These are phyloP conservation scores for Perodicticus potto DNA, from an alignment of 2,797 vertebrate species.

Conservation along the genomic window DNA sequence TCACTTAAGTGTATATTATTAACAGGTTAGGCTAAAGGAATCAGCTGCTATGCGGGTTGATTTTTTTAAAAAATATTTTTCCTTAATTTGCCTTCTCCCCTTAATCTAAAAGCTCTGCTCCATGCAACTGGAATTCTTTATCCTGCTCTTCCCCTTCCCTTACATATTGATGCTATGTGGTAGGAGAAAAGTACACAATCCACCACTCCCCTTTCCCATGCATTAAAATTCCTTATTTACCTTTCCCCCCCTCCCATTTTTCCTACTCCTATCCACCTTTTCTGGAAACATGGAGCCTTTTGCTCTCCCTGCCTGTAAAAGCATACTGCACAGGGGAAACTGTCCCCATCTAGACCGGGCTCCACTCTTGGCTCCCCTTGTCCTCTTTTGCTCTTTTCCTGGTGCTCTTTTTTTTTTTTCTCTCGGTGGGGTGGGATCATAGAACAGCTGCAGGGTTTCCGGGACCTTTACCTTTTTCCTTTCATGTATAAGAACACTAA, in stretches of 20 bases:
- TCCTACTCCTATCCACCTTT: constrained; percentile 36
- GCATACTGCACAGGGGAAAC: constrained; percentile 19
- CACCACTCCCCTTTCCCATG: neutral
- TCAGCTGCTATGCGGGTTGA: constrained; percentile 64
- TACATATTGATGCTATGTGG: constrained; percentile 76
- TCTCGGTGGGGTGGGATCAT: constrained; percentile 80
- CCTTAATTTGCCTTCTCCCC: constrained; percentile 51
- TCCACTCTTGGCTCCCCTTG: constrained; percentile 69
- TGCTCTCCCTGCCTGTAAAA: constrained; percentile 48
- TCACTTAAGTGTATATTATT: neutral
- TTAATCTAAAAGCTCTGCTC: constrained; percentile 67
- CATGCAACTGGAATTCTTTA: constrained; percentile 86
- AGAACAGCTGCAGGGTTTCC: constrained; percentile 79
- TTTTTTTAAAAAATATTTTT: constrained; percentile 23
- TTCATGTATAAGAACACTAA: constrained; percentile 88
- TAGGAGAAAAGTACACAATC: constrained; percentile 78
- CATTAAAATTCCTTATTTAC: neutral
- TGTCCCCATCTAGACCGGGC: neutral
- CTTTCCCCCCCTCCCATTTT: neutral
- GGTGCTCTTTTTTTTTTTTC: constrained; percentile 76
- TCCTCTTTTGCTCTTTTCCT: constrained; percentile 64
- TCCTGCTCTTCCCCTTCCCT: constrained; percentile 57
- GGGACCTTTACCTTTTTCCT: constrained; percentile 75
- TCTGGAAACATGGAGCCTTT: constrained; percentile 70
- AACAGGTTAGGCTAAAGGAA: constrained; percentile 61